Evolutionary conservation across 2,113 vertebrate species (phyloP).

Genomic region (Phyllopteryx taeniolatus): DNA sequence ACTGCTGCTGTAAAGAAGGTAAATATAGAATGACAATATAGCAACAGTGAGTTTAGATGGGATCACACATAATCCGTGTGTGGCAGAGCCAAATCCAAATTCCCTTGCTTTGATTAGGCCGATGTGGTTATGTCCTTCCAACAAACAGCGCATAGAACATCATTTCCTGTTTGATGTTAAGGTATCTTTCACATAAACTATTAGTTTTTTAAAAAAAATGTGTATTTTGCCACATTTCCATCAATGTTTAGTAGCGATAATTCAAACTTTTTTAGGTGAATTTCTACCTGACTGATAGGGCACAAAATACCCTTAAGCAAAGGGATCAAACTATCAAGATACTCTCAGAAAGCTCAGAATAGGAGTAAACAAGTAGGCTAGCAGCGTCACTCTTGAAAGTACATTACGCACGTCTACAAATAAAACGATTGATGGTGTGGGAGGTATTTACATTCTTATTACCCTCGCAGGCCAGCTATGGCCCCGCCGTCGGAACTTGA

Average conservation of each 20-base stretch:
- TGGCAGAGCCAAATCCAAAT: slow-evolving; percentile 16
- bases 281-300: not conserved
- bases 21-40: slow-evolving; percentile 42
- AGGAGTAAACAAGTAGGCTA: slow-evolving; percentile 40
- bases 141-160: too few relatives aligned
- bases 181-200: not conserved
- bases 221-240: not conserved
- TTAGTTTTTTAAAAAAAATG: not conserved
- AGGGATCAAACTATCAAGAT: not conserved
- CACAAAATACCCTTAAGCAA: not conserved
- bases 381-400: slow-evolving; percentile 17
- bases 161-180: not conserved
- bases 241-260: not conserved
- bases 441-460: slow-evolving; percentile 51
- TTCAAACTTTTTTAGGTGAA: not conserved
- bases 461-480: slow-evolving; percentile 29
- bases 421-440: slow-evolving; percentile 35
- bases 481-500: slow-evolving; percentile 47
- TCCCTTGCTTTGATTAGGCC: not conserved
- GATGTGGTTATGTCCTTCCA: not conserved
- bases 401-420: slow-evolving; percentile 39
- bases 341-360: slow-evolving; percentile 27
- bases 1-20: slow-evolving; percentile 35
- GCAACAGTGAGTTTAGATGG: slow-evolving; percentile 34
- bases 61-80: slow-evolving; percentile 43